Evolutionary conservation across 23 tunicate species (phyloP), one percentile per base, ranked within the genome.

Genomic region (Halocynthia aurantium): DNA sequence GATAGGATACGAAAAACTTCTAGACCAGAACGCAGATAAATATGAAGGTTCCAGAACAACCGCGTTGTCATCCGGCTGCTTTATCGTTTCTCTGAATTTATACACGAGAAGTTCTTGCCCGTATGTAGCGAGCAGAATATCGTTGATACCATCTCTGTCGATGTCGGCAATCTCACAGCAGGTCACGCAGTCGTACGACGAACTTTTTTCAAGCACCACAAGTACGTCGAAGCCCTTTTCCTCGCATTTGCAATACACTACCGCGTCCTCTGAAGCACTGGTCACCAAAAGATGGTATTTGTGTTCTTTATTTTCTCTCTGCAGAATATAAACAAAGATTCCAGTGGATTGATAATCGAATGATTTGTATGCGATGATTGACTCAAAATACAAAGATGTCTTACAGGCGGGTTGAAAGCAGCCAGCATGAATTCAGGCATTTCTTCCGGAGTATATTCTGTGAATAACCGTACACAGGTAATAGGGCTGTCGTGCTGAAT

Each of bases 111-210:
- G 15, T 75, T 78, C 69, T 19, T 79, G 86, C 7, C 91, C 98
- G 63, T 86, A 86, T 12, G 98, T 86, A 6, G 92, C 98, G 62
- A 92, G 82, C 7, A 92, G 12, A 13, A 92, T 76, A 61, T 92
- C 92, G 15, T 82, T 77, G 6, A 13, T 54, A 10, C 92, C 92
- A 52, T 86, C 81, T 55, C 53, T 56, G 61, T 86, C 75, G 52
- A 81, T 65, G 67, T 86, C 85, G n/a, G 82, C 67, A 8, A 92
- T 77, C 6, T 81, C 88, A 79, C 98, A 92, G 73, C 88, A 73
- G 8, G 98, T 92, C 6, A 76, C 85, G 57, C 77, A 67, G 55
- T 92, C 98, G 61, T 71, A 77, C 0, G 55, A 0, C 11, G 77
- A 69, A 70, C 98, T 92, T 20, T 65, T 51, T 8, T 66, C 70